phyloP scores from a whole-genome alignment of 1,140 invertebrate genomes.

The Eubasilissa regina region DNA sequence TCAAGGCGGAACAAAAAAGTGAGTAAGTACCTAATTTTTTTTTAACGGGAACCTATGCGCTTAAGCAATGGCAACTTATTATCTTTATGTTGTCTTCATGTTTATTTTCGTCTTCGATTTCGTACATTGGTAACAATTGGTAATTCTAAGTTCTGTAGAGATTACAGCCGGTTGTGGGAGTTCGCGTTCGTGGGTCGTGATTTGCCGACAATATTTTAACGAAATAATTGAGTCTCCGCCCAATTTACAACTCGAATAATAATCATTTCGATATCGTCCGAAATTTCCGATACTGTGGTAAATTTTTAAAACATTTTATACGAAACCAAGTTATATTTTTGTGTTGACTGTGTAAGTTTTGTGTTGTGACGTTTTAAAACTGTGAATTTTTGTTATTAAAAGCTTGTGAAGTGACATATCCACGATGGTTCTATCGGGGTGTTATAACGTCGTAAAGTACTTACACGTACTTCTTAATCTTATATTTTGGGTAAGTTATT shows the following conservation, averaged over 20 bases:
- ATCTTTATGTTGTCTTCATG: constrained; percentile 6
- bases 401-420: constrained; percentile 16
- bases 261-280: background rate
- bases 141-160: background rate
- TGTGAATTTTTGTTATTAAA: constrained; percentile 44
- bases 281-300: constrained; percentile 15
- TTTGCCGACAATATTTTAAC: constrained; percentile 19
- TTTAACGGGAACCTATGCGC: background rate
- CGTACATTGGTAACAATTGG: background rate
- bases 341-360: constrained; percentile 36
- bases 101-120: background rate
- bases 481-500: constrained; percentile 79
- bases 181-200: background rate
- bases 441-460: constrained; percentile 81
- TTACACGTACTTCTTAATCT: constrained; percentile 80
- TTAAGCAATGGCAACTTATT: background rate
- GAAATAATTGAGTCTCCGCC: constrained; percentile 26
- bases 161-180: background rate
- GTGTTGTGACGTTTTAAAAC: constrained; percentile 53
- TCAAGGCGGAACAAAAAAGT: constrained; percentile 30
- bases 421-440: constrained; percentile 77
- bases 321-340: constrained; percentile 10
- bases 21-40: constrained; percentile 29
- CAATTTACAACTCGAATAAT: constrained; percentile 20
- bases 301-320: background rate